phyloP scores from a whole-genome alignment of 1,140 invertebrate species.

The Branchinecta lynchi region DNA sequence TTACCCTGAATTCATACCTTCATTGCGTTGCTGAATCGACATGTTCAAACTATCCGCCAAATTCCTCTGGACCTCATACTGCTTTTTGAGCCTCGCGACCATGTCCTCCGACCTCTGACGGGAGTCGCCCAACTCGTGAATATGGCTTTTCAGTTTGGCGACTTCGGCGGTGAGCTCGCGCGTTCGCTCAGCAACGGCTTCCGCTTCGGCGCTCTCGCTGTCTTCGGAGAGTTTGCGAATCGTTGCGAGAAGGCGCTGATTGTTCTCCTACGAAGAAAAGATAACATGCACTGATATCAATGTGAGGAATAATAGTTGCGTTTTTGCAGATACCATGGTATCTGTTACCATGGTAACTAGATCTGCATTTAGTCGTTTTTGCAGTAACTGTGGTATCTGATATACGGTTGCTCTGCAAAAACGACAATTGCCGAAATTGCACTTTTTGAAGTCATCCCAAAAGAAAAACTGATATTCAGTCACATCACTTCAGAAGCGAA shows the following conservation, averaged over 20 bases:
- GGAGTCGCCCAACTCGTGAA: background rate
- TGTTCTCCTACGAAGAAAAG: background rate
- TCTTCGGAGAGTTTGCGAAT: slow-evolving; percentile 6
- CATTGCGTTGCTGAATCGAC: background rate
- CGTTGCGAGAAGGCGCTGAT: background rate
- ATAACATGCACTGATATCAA: background rate
- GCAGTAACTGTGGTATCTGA: no score
- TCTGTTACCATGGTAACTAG: no score
- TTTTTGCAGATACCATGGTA: no score
- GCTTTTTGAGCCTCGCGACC: background rate
- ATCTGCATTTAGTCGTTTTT: no score
- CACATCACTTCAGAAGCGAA: no score
- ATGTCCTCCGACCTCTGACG: background rate
- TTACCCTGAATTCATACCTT: background rate
- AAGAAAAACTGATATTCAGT: no score
- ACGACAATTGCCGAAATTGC: no score
- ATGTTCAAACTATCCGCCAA: slow-evolving; percentile 3
- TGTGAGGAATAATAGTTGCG: no score
- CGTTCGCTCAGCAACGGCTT: background rate
- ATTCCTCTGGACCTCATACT: background rate
- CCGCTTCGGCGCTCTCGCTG: background rate
- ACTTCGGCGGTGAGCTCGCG: background rate
- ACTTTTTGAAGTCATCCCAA: no score
- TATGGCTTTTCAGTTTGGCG: background rate
- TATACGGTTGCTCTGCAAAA: no score